Percentiles rank a stretch among this genome's conserved stretches.
phyloP scores from a whole-genome alignment of 2,113 vertebrate genomes.

The Eclectus roratus region DNA sequence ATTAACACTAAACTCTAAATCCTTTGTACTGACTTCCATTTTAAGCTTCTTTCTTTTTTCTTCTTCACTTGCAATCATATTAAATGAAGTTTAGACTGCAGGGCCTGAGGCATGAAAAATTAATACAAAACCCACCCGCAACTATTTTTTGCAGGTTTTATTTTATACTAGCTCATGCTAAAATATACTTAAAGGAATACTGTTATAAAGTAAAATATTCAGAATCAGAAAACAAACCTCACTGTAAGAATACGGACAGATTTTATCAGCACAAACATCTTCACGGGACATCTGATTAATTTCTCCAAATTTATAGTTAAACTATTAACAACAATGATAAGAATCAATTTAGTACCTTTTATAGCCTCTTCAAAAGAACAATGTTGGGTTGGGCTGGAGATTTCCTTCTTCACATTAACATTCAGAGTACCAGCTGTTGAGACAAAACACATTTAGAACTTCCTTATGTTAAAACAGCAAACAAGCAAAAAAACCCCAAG shows the following conservation, averaged over 20 bases:
- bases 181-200: background rate
- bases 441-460: constrained; percentile 49
- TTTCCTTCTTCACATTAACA: constrained; percentile 92
- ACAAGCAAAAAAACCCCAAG: background rate
- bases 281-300: constrained; percentile 4
- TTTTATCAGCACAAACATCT: background rate
- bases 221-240: background rate
- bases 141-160: background rate
- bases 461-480: constrained; percentile 38
- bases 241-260: background rate
- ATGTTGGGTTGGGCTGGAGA: constrained; percentile 85
- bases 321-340: constrained; percentile 47
- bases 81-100: background rate
- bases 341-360: constrained; percentile 84
- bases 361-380: constrained; percentile 94
- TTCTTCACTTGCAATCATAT: background rate
- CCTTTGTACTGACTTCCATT: background rate
- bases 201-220: background rate
- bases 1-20: background rate
- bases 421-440: constrained; percentile 79
- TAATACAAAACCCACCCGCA: no score
- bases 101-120: background rate
- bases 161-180: background rate
- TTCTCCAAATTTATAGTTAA: constrained; percentile 23
- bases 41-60: background rate